Conservation (phyloP, 2,888 invertebrate genomes). For the Heteropelma amictum region DNA sequence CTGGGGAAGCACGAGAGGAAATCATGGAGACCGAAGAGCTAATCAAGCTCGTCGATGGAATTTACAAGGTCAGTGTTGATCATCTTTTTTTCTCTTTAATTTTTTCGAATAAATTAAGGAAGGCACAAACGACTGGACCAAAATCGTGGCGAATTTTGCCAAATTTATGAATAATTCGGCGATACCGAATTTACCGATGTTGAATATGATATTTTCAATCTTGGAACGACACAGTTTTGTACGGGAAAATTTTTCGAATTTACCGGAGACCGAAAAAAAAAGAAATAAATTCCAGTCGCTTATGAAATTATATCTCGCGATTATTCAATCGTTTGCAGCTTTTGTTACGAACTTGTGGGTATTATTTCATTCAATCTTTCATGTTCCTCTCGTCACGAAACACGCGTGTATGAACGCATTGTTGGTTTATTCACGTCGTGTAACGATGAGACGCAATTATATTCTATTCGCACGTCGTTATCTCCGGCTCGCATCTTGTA, state of each 20-base stretch:
- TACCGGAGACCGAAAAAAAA: too few species aligned
- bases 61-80: slow-evolving; percentile 87
- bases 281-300: slow-evolving; percentile 1
- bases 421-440: slow-evolving; percentile 24
- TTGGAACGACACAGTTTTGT: too few species aligned
- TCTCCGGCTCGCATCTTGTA: background rate
- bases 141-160: too few species aligned
- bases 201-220: too few species aligned
- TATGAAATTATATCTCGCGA: background rate
- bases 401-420: slow-evolving; percentile 16
- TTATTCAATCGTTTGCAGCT: background rate
- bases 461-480: slow-evolving; percentile 15
- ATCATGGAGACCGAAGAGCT: slow-evolving; percentile 92
- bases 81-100: background rate
- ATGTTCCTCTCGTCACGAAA: background rate
- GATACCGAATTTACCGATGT: too few species aligned
- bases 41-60: slow-evolving; percentile 93
- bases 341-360: background rate
- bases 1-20: slow-evolving; percentile 55
- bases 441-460: slow-evolving; percentile 31
- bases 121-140: background rate
- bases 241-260: too few species aligned
- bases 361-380: background rate
- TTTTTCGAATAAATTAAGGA: background rate
- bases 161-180: too few species aligned